A percentile compares a stretch with the other conserved stretches of the same genome.
These are phyloP conservation scores for Scaptomyza hsui DNA, from an alignment of 1,140 invertebrate genomes.

Conservation along the genomic window DNA sequence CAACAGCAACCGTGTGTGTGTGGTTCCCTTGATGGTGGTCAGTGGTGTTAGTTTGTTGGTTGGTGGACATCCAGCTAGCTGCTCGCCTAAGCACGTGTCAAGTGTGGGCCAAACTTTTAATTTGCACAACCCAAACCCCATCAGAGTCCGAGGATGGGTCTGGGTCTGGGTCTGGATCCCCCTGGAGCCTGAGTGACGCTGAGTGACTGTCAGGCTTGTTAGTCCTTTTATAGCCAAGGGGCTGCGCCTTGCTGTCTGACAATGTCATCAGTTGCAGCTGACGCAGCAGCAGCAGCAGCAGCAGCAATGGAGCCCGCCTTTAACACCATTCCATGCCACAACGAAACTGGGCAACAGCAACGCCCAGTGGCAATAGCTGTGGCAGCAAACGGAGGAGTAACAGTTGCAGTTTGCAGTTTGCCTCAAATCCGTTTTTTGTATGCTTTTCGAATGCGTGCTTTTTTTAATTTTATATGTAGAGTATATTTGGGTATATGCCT, in stretches of 20 bases:
- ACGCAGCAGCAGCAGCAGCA: conserved; percentile 60
- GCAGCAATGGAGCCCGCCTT: neutral
- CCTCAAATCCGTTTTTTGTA: conserved; percentile 36
- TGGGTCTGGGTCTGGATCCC: neutral
- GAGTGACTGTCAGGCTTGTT: conserved; percentile 76
- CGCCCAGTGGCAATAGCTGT: conserved; percentile 6
- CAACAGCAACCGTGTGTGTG: neutral
- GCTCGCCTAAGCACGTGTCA: conserved; percentile 73
- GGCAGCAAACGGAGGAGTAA: conserved; percentile 13
- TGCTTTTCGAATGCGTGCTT: conserved; percentile 34
- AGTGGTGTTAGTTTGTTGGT: neutral
- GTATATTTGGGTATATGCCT: neutral
- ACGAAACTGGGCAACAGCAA: neutral
- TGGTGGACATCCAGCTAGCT: conserved; percentile 2
- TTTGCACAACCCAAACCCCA: conserved; percentile 50
- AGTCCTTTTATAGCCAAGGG: conserved; percentile 64
- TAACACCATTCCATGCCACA: neutral
- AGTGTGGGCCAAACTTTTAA: conserved; percentile 77
- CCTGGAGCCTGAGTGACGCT: conserved; percentile 60
- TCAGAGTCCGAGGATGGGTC: neutral
- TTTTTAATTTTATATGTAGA: neutral
- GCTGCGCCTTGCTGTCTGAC: conserved; percentile 71
- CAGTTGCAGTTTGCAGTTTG: conserved; percentile 40
- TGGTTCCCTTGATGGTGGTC: neutral
- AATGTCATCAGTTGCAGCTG: conserved; percentile 81